Percentiles rank a stretch among this genome's conserved stretches.
Conservation (phyloP, 2,888 invertebrate species). For the Nasonovia ribisnigri region DNA sequence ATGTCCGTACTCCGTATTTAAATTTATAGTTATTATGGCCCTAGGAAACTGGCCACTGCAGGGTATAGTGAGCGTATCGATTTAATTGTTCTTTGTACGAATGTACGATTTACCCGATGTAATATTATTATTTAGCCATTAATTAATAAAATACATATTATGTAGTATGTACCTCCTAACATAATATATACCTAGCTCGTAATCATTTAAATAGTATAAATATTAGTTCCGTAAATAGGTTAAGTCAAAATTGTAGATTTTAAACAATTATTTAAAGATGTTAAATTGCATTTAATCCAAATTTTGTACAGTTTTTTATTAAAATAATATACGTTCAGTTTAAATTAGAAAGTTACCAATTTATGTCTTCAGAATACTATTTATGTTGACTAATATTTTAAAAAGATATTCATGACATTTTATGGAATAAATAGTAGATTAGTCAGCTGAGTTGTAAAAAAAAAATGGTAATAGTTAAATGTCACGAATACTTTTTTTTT, state of each 20-base stretch:
- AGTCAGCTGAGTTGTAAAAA: background rate
- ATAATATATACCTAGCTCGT: too few species aligned
- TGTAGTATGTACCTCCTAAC: too few species aligned
- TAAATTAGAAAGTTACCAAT: background rate
- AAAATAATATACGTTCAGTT: background rate
- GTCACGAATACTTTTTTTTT: background rate
- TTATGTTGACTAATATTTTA: background rate
- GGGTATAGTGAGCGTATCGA: background rate
- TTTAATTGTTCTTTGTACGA: background rate
- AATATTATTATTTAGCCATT: too few species aligned
- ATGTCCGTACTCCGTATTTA: background rate
- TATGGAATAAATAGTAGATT: background rate
- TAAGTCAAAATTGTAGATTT: background rate
- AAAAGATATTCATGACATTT: background rate
- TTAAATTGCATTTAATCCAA: background rate
- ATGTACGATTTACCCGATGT: too few species aligned
- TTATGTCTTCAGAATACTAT: background rate
- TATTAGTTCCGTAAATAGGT: background rate
- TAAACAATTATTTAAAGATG: background rate
- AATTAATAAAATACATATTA: too few species aligned
- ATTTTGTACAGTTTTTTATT: background rate
- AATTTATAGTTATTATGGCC: background rate
- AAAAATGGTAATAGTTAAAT: background rate
- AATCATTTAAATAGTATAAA: background rate
- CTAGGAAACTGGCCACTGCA: background rate